Conservation (phyloP, 2,888 invertebrate species). For the Philhelius pedissequus region DNA sequence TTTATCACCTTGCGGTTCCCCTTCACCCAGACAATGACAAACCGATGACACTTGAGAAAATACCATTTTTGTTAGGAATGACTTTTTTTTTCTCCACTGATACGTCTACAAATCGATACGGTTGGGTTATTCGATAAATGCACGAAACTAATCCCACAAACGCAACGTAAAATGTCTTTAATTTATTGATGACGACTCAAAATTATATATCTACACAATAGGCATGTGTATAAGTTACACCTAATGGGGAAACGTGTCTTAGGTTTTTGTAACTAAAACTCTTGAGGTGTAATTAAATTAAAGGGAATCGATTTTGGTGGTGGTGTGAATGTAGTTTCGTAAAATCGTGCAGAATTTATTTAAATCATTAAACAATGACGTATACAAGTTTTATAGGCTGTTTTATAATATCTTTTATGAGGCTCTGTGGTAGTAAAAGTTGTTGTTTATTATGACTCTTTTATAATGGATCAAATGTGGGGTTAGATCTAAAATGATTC, state of each 20-base stretch:
- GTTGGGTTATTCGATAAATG: not conserved
- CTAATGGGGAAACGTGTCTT: not conserved
- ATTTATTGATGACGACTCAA: constrained; percentile 4
- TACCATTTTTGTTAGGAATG: not conserved
- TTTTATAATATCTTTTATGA: not conserved
- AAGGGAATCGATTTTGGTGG: constrained; percentile 34
- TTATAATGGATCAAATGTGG: not conserved
- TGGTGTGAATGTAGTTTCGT: constrained; percentile 35
- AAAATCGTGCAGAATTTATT: constrained; percentile 9
- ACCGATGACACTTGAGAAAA: constrained; percentile 13
- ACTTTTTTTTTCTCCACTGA: not conserved
- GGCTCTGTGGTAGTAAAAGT: not conserved
- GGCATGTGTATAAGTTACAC: not conserved
- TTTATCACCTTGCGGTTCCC: constrained; percentile 11
- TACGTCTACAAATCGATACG: constrained; percentile 18
- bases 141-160: not conserved
- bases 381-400: not conserved
- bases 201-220: not conserved
- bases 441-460: not conserved
- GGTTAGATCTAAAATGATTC: not conserved
- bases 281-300: constrained; percentile 48
- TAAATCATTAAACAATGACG: constrained; percentile 2
- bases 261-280: not conserved
- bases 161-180: not conserved
- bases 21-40: not conserved